Percentiles rank a stretch among this genome's conserved stretches.
phyloP scores from a whole-genome alignment of 2,888 invertebrate species.

The Aphrophora alni region DNA sequence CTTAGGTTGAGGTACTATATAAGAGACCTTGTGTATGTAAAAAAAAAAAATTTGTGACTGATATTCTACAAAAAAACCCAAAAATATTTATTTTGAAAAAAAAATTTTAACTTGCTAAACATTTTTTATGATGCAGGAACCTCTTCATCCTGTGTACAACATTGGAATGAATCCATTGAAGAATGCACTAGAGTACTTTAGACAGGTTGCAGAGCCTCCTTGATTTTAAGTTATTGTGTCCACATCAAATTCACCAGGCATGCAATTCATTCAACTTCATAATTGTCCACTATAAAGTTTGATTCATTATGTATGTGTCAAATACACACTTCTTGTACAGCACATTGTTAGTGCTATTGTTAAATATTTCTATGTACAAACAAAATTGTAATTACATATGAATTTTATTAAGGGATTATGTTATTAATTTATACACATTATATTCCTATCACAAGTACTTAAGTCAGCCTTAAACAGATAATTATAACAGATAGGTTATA shows the following conservation, averaged over 20 bases:
- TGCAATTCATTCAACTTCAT: not conserved
- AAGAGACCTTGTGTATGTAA: too few species aligned
- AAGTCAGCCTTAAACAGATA: too few species aligned
- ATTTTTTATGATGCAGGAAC: conserved; percentile 59
- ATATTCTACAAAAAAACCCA: too few species aligned
- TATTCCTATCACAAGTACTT: too few species aligned
- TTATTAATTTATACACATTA: not conserved
- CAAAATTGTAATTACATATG: not conserved
- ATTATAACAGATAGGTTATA: too few species aligned
- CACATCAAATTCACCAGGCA: not conserved
- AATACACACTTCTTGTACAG: not conserved
- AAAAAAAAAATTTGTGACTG: too few species aligned
- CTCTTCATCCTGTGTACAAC: conserved; percentile 84
- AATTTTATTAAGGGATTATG: not conserved
- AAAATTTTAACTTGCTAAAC: too few species aligned
- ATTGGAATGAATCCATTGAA: conserved; percentile 71
- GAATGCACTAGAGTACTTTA: conserved; percentile 61
- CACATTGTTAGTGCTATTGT: not conserved
- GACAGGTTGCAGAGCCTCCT: conserved; percentile 48
- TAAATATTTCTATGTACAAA: not conserved
- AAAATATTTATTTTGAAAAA: too few species aligned
- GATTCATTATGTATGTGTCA: not conserved
- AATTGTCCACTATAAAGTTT: not conserved
- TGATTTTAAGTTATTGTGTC: not conserved
- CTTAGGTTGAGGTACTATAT: too few species aligned